Base-by-base conservation (phyloP, 2,797 vertebrate species). In the Loris lydekkerianus region DNA sequence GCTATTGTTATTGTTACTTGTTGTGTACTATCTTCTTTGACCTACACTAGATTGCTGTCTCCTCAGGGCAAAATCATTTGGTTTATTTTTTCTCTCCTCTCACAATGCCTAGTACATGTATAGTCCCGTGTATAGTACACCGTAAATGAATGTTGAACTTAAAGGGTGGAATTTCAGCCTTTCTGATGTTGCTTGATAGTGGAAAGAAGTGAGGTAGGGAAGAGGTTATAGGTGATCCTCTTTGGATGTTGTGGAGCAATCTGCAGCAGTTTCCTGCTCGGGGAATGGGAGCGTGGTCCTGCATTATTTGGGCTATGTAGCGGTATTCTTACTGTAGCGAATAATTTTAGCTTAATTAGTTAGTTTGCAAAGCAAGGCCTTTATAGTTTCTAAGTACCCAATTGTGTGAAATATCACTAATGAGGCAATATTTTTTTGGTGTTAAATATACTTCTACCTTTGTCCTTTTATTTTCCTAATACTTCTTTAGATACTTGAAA, bases 401-500 rank as follows among this genome's bases (percentile, higher is more conserved):
- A 10, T 63, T 87, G 58, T 91, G 40, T 87, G 67, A 95, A 86
- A 70, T 93, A 67, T 86, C 84, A 67, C 86, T 56, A 82, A 82
- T 31, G 60, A 97, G 61, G 58, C 63, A 91, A 46, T 67, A 31
- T 6, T 40, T 88, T 78, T 90, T 82, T 75, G 3, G 7, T 92
- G 60, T 93, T 80, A 93, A 63, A 93, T 75, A 43, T 27, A 31
- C 31, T 63, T 93, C 73, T 80, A 25, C 53, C 1, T 86, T 89
- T 81, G 61, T 61, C 40, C 34, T 10, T 96, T 97, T 94, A 84
- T 63, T 96, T 96, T 95, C 29, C 58, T 49, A 92, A 77, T 6
- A 61, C 43, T 61, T 86, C 46, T 73, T 97, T 86, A 95, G 92
- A 86, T 81, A 91, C 86, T 94, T 90, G 43, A 96, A 94, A 93